Conservation (phyloP, 2,888 invertebrate species). For the Drosophila monieri region DNA sequence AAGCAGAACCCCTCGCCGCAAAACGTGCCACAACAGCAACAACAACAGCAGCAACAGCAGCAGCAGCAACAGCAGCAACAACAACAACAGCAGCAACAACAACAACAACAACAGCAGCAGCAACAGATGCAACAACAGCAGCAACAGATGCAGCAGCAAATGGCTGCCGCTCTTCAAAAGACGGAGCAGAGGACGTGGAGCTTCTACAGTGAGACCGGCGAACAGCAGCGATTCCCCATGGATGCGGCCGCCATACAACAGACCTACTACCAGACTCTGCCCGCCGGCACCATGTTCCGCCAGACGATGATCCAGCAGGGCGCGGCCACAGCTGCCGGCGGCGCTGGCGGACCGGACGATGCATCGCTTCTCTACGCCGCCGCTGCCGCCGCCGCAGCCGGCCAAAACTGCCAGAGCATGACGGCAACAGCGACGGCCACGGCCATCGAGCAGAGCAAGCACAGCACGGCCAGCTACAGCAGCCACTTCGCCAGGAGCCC, state of each 20-base stretch:
- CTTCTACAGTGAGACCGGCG: slow-evolving; percentile 81
- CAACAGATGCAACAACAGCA: slow-evolving; percentile 62
- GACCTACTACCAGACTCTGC: slow-evolving; percentile 83
- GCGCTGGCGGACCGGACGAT: slow-evolving; percentile 71
- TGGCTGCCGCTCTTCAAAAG: slow-evolving; percentile 80
- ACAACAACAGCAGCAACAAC: slow-evolving; percentile 58
- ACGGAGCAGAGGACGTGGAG: slow-evolving; percentile 83
- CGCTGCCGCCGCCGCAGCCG: slow-evolving; percentile 52
- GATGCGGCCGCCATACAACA: slow-evolving; percentile 78
- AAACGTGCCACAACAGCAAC: slow-evolving; percentile 68
- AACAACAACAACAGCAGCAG: slow-evolving; percentile 50
- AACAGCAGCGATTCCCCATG: slow-evolving; percentile 80
- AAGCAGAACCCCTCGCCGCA: slow-evolving; percentile 80
- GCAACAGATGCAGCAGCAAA: slow-evolving; percentile 59
- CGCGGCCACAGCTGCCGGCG: slow-evolving; percentile 23
- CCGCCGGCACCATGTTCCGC: slow-evolving; percentile 82
- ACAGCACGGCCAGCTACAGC: slow-evolving; percentile 77
- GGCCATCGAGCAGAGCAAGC: slow-evolving; percentile 78
- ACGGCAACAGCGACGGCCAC: slow-evolving; percentile 55
- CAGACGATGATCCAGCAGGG: slow-evolving; percentile 83
- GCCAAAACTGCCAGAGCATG: slow-evolving; percentile 83
- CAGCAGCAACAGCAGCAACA: slow-evolving; percentile 57
- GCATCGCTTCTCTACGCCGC: slow-evolving; percentile 81
- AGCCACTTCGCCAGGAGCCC: slow-evolving; percentile 84
- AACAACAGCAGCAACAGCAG: slow-evolving; percentile 58